Percentiles rank a stretch among this genome's conserved stretches.
These are phyloP conservation scores for Melanostoma mellinum DNA, from an alignment of 2,888 invertebrate species.

Conservation along the genomic window DNA sequence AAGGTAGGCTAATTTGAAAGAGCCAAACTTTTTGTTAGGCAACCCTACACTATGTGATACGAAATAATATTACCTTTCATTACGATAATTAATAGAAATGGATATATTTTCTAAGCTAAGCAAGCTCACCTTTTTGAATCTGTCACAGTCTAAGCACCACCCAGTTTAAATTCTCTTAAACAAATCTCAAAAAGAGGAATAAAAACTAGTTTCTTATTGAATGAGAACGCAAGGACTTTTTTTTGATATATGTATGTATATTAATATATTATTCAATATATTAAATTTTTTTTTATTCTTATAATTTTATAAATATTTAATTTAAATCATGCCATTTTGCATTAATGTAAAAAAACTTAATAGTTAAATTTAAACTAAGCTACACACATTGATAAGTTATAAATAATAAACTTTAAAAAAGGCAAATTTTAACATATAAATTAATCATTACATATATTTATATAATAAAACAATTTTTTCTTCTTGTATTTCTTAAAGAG, in stretches of 20 bases:
- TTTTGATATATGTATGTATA: neutral
- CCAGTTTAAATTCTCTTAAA: neutral
- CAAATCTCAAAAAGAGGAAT: neutral
- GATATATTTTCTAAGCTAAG: too few species aligned
- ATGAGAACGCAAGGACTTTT: neutral
- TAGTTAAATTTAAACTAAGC: constrained; percentile 70
- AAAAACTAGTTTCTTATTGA: neutral
- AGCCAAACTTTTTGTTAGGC: too few species aligned
- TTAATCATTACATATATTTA: constrained; percentile 51
- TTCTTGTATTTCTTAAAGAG: constrained; percentile 44
- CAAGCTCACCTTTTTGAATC: too few species aligned
- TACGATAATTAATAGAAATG: too few species aligned
- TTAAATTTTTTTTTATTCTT: constrained; percentile 64
- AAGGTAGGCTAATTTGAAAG: too few species aligned
- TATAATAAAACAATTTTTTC: constrained; percentile 38
- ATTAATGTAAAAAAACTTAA: constrained; percentile 65
- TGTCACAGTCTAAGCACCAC: too few species aligned
- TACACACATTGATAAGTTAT: constrained; percentile 60
- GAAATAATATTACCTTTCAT: too few species aligned
- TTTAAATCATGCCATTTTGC: constrained; percentile 59
- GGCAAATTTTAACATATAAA: constrained; percentile 71
- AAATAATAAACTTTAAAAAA: constrained; percentile 45
- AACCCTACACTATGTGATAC: too few species aligned
- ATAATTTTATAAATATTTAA: constrained; percentile 68
- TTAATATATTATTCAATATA: constrained; percentile 54